Evolutionary conservation across 2,113 vertebrate species (phyloP).

Genomic region (Tenrec ecaudatus): DNA sequence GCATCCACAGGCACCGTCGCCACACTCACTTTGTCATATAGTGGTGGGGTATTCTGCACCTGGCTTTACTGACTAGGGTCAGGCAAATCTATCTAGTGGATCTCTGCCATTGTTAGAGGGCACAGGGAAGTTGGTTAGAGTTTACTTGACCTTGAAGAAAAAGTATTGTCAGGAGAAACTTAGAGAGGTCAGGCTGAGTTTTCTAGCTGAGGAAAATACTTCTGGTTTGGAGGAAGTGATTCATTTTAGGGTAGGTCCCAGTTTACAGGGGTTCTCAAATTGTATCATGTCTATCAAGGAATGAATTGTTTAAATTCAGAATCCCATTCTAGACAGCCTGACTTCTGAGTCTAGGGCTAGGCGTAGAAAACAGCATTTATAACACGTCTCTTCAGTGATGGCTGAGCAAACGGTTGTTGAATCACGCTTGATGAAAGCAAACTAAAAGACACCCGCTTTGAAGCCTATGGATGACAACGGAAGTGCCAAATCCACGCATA

Average conservation of each 20-base stretch:
- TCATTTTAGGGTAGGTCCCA: constrained; percentile 17
- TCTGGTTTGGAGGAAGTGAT: constrained; percentile 29
- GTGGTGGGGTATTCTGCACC: constrained; percentile 31
- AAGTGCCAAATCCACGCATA: background rate
- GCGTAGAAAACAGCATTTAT: constrained; percentile 30
- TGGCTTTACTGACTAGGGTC: constrained; percentile 20
- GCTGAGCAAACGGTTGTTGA: background rate
- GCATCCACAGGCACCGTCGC: no score
- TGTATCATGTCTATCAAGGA: background rate
- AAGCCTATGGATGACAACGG: background rate
- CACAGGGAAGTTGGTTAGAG: constrained; percentile 7
- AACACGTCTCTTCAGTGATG: background rate
- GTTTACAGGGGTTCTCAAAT: background rate
- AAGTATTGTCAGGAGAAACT: constrained; percentile 3
- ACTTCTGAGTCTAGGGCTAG: background rate
- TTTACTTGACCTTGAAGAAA: constrained; percentile 23
- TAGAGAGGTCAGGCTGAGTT: background rate
- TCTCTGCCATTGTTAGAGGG: background rate
- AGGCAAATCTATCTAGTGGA: constrained; percentile 22
- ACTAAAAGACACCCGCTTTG: background rate
- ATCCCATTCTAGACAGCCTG: background rate
- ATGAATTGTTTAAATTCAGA: background rate
- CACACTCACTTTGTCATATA: background rate
- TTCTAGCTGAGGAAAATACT: constrained; percentile 26
- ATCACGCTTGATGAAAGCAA: background rate